Conservation (phyloP, 2,888 invertebrate species). For the Phyllotreta cruciferae region DNA sequence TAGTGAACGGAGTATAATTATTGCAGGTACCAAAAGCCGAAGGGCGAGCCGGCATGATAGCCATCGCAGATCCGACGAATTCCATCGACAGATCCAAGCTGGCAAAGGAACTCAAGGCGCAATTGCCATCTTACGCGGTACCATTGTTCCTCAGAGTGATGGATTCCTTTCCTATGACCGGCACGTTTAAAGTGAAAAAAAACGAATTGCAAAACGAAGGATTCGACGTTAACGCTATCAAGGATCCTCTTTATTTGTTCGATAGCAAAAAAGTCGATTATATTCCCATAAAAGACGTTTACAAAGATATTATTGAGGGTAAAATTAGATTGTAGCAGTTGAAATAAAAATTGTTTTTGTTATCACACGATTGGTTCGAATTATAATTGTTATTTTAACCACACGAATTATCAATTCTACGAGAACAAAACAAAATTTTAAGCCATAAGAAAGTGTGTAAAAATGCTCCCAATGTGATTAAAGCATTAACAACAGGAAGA, state of each 20-base stretch:
- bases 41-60: slow-evolving; percentile 94
- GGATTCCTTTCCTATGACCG: slow-evolving; percentile 79
- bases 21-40: slow-evolving; percentile 77
- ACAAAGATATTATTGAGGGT: slow-evolving; percentile 52
- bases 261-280: slow-evolving; percentile 52
- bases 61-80: slow-evolving; percentile 76
- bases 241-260: slow-evolving; percentile 73
- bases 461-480: too few species aligned
- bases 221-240: slow-evolving; percentile 77
- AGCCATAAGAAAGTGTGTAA: too few species aligned
- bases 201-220: slow-evolving; percentile 84
- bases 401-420: too few species aligned
- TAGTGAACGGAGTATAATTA: slow-evolving; percentile 26
- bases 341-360: too few species aligned
- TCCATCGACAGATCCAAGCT: slow-evolving; percentile 67
- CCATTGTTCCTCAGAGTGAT: slow-evolving; percentile 88
- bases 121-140: slow-evolving; percentile 84
- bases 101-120: slow-evolving; percentile 70
- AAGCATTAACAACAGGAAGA: neutral
- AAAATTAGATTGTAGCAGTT: slow-evolving; percentile 41
- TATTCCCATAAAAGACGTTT: slow-evolving; percentile 50
- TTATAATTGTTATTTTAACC: too few species aligned
- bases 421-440: too few species aligned
- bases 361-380: too few species aligned
- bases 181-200: slow-evolving; percentile 94